Base-by-base conservation (phyloP, 2,113 vertebrate genomes). In the Orthonyx spaldingii region DNA sequence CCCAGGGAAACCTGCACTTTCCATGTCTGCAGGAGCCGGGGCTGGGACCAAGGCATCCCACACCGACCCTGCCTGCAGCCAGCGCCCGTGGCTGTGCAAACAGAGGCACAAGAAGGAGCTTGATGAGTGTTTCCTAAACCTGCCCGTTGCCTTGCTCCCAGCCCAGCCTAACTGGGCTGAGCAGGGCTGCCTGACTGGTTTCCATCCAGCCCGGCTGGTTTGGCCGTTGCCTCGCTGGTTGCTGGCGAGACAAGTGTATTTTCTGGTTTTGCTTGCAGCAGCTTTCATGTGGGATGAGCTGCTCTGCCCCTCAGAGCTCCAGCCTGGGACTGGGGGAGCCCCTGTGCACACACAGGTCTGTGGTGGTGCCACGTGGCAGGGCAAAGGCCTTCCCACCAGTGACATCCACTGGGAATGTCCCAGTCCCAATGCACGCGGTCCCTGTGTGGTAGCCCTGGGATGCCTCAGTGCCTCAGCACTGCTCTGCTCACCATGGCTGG, bases 261-360 rank as follows among this genome's bases (percentile, higher is more conserved):
- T 97, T 96, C 95, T 95, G 83, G 88, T 96, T 95, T 53, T 65
- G 84, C 93, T 55, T 57, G 88, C 86, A 89, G 55, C 72, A 86
- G 30, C 71, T 96, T 95, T 94, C 60, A 90, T 72, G 90, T 97
- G 95, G 94, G 71, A 42, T 53, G 50, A 83, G 79, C 90, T 94
- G 87, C 66, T 82, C 44, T 71, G 30, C 78, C 82, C 57, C 13
- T 39, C 71, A 32, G 71, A 50, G 2, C 2, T n/a, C 26, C 14
- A 32, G 74, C 52, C 65, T 30, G 61, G 49, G 3, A 16, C 76
- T 32, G 35, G 27, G 59, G 77, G 22, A 76, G 28, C n/a, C 76
- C 13, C 87, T 2, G 4, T 6, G 35, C 42, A 23, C 81, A 12
- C 33, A 9, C 3, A 1, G 49, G 4, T 11, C 60, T 32, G 56